Conservation (phyloP, 2,797 vertebrate species). For the Gallirallus australis region DNA sequence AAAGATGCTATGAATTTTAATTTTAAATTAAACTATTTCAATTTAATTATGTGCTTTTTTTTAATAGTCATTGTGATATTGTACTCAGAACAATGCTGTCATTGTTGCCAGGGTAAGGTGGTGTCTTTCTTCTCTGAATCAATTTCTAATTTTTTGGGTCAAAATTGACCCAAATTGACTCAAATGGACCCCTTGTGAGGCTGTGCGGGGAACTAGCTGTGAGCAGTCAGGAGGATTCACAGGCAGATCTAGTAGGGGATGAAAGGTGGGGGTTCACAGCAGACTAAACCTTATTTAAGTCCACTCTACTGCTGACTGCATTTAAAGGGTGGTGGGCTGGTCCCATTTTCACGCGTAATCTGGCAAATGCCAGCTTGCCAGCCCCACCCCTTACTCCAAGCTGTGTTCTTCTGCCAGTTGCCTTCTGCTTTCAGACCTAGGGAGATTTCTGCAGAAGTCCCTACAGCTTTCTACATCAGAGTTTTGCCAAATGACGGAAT, state of each 20-base stretch:
- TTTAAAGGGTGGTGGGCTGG: not conserved
- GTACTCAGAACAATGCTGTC: not conserved
- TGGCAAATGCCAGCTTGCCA: not conserved
- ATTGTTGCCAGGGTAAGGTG: not conserved
- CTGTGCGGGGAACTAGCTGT: not conserved
- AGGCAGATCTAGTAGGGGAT: not conserved
- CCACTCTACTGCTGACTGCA: not conserved
- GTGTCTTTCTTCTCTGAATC: not conserved
- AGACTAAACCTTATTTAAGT: not conserved
- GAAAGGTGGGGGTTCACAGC: not conserved
- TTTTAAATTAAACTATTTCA: not conserved
- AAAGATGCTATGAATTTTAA: not conserved
- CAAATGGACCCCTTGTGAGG: fast-evolving
- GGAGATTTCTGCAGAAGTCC: not conserved
- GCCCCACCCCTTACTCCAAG: not conserved
- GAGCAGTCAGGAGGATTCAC: not conserved
- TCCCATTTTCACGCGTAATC: not conserved
- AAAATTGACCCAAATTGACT: not conserved
- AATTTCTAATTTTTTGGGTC: not conserved
- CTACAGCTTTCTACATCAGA: not conserved
- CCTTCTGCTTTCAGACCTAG: not conserved
- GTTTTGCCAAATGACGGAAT: not conserved
- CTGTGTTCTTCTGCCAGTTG: not conserved
- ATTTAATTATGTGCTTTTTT: not conserved
- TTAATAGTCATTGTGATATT: not conserved